Evolutionary conservation across 2,113 vertebrate genomes (phyloP), one percentile per base, ranked within the genome.

Genomic region (Macaca mulatta): DNA sequence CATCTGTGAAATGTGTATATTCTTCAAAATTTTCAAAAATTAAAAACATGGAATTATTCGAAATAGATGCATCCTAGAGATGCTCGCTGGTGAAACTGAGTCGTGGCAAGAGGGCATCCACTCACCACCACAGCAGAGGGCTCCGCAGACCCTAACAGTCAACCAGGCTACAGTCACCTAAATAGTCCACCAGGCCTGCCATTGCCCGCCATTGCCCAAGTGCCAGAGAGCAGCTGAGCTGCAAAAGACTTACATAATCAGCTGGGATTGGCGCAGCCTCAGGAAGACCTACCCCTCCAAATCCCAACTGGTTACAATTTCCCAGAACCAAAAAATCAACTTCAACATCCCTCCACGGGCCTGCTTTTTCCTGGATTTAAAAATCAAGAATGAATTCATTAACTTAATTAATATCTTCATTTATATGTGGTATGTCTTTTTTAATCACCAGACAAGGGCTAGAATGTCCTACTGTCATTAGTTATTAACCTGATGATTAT

Each of bases 331-430:
- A 92, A 52, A 90, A 89, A 67, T 88, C 52, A 87, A 25, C 69
- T 90, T 75, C 75, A 77, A 22, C 8, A 22, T 94, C 57, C 94
- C 64, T 30, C 32, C 17, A 48, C 25, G 0, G 52, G 35, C 43
- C 78, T 85, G 30, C 38, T 87, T 84, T 96, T 96, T 96, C 55
- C 43, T 86, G 64, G 45, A 89, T 27, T 90, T 96, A 89, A 77
- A 35, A 88, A 92, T 84, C 74, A 87, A 64, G 89, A 77, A 52
- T 67, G 8, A 67, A 92, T 78, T 89, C 43, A 69, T 64, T 92
- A 79, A 69, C 22, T 70, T 77, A 48, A 93, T 79, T 57, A 79
- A 89, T 75, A 59, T 59, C 52, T 38, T 89, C 30, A 75, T 59
- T 45, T 89, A 25, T 81, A 23, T 85, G 7, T 85, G n/a, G 9